Evolutionary conservation across 35 echinoderm and acorn worm genomes (phyloP).

Genomic region (Heliocidaris erythrogramma): DNA sequence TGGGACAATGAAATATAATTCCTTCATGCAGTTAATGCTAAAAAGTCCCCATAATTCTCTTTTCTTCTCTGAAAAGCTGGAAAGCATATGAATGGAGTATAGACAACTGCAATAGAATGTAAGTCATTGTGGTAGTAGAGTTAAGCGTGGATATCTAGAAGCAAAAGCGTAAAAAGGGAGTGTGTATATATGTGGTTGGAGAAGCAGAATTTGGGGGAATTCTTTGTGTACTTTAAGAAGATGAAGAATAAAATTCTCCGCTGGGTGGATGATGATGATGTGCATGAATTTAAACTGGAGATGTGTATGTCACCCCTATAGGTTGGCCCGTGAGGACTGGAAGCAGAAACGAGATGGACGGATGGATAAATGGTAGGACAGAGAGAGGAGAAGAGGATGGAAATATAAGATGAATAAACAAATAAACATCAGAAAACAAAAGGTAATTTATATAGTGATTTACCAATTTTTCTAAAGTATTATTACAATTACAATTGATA

Average conservation of each 20-base stretch:
- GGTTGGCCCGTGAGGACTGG: not conserved
- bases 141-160: not conserved
- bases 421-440: not conserved
- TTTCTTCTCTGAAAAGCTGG: no score
- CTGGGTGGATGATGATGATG: conserved; percentile 1
- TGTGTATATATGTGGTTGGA: not conserved
- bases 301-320: conserved; percentile 20
- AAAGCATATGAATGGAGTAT: not conserved
- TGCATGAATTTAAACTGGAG: conserved; percentile 8
- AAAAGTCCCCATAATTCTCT: no score
- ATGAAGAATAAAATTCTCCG: not conserved
- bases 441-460: not conserved
- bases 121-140: not conserved
- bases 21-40: no score
- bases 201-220: not conserved
- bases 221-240: conserved; percentile 9
- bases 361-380: conserved; percentile 37
- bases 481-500: no score
- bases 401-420: not conserved
- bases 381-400: not conserved
- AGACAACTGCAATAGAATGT: no score
- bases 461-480: no score
- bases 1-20: no score
- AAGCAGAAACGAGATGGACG: not conserved
- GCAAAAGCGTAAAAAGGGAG: not conserved